Base-by-base conservation (phyloP, 2,888 invertebrate species). In the Iselma pallidipennis region DNA sequence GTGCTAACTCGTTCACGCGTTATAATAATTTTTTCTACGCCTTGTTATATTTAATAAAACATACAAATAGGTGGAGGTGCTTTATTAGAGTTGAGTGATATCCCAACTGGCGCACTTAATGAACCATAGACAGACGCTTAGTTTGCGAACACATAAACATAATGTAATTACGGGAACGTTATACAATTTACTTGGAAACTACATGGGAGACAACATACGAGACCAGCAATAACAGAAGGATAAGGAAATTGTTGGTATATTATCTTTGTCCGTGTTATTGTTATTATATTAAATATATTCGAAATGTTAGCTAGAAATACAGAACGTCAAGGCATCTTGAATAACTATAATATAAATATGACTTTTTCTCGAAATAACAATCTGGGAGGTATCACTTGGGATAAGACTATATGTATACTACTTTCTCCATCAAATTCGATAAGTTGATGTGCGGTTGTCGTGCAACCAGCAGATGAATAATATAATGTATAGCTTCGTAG, bases 31-130 rank as follows among this genome's bases (percentile, higher is more conserved):
- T 73, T 76, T 74, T 73, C 68, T 71, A 68, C 74, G 68, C 74
- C 73, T 71, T 69, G 68, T 71, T 71, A 70, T 70, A 73, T 75
- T 75, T 72, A 75, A 75, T 74, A 73, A 74, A 75, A 73, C 74
- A 72, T 68, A 73, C 63, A 69, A 62, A 37, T 4, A 5, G 26
- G 26, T 49, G 48, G 65, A 69, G 72, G 72, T 71, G 73, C 71
- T 67, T 59, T 71, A 69, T 69, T 68, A 68, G 59, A 45, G 56
- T 69, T 75, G 75, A 75, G 74, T 76, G 75, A 74, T 75, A 73
- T 70, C 66, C 74, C 77, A 76, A 76, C 76, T 77, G 76, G 69
- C 71, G 71, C 58, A 68, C 61, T 74, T 76, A 76, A 77, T 77
- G 76, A 77, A 77, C 76, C 72, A 69, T 74, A 66, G 69, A 67